A percentile compares a stretch with the other conserved stretches of the same genome.
These are phyloP conservation scores for Onthophagus sagittarius DNA, from an alignment of 2,888 invertebrate genomes.

Conservation along the genomic window DNA sequence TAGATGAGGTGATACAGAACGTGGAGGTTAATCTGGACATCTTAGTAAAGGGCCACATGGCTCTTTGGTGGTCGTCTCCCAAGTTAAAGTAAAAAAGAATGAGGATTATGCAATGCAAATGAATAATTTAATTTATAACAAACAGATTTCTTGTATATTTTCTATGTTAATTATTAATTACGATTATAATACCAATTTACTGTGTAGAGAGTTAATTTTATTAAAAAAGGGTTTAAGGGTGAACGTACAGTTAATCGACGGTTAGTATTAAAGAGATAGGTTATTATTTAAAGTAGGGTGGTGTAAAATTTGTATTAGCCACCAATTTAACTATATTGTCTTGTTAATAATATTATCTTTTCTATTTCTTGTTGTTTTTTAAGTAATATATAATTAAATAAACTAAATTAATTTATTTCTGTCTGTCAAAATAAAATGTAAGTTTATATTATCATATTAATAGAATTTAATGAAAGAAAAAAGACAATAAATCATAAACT, in stretches of 20 bases:
- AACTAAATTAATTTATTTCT: no score
- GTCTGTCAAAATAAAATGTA: no score
- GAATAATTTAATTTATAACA: conserved; percentile 22
- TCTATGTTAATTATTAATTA: neutral
- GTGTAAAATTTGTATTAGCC: no score
- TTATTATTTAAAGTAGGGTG: no score
- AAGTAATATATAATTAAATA: no score
- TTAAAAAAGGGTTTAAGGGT: neutral
- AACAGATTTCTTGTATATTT: neutral
- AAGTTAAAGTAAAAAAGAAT: conserved; percentile 52
- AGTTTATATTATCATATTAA: no score
- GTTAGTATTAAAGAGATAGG: no score
- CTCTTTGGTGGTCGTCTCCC: conserved; percentile 52
- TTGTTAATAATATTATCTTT: no score
- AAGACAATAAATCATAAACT: no score
- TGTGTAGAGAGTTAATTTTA: neutral
- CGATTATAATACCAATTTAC: neutral
- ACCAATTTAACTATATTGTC: no score
- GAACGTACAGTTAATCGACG: neutral
- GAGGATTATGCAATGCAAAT: conserved; percentile 56
- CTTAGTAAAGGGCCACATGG: conserved; percentile 55
- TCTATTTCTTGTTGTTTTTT: no score
- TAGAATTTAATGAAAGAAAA: no score
- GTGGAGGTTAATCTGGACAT: conserved; percentile 44
- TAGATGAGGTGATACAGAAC: conserved; percentile 46